A percentile compares a stretch with the other conserved stretches of the same genome.
Evolutionary conservation across 2,113 vertebrate species (phyloP).

Genomic region (Carollia perspicillata): DNA sequence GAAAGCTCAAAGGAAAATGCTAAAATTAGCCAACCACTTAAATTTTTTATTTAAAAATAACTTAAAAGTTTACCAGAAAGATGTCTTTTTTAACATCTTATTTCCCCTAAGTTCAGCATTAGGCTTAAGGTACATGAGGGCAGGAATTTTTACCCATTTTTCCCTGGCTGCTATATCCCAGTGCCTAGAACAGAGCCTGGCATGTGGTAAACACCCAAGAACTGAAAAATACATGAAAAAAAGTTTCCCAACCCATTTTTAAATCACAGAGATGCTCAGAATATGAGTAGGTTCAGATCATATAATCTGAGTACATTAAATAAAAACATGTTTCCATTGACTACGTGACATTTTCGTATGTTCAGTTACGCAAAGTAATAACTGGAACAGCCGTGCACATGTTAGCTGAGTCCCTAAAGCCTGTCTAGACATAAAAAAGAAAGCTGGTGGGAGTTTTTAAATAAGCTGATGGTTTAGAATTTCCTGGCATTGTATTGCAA

Average conservation of each 20-base stretch:
- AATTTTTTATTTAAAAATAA: neutral
- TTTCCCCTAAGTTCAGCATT: neutral
- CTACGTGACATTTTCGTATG: neutral
- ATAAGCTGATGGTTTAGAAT: neutral
- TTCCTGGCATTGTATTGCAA: neutral
- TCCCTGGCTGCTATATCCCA: too few species aligned
- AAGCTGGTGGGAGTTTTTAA: neutral
- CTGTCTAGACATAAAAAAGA: too few species aligned
- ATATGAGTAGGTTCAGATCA: neutral
- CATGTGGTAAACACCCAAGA: neutral
- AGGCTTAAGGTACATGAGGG: neutral
- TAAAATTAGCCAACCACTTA: neutral
- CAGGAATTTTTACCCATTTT: neutral
- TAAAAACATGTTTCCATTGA: neutral
- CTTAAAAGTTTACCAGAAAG: neutral
- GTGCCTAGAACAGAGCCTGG: neutral
- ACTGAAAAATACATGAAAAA: neutral
- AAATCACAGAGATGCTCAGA: neutral
- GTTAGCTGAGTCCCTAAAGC: neutral
- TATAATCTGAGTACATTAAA: neutral
- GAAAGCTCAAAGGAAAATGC: neutral
- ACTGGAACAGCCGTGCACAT: neutral
- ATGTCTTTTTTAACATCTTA: neutral
- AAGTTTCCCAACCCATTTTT: neutral
- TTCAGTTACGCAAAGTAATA: neutral